phyloP scores from a whole-genome alignment of 1,140 invertebrate genomes.

The Latrodectus geometricus region DNA sequence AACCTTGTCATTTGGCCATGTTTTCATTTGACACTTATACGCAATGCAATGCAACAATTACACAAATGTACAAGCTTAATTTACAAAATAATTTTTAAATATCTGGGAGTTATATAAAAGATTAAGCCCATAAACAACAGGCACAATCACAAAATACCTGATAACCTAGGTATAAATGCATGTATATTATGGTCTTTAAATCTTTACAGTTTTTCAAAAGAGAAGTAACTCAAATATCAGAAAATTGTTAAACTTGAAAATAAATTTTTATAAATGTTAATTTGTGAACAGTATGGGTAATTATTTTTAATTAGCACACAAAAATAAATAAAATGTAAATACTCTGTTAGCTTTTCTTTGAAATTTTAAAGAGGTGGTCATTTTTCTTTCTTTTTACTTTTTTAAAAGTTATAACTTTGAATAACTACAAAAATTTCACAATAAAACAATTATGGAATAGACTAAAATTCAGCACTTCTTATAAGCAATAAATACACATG shows the following conservation, averaged over 20 bases:
- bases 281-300: too few relatives aligned
- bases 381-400: too few relatives aligned
- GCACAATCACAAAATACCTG: conserved; percentile 40
- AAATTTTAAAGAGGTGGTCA: too few relatives aligned
- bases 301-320: too few relatives aligned
- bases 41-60: conserved; percentile 16
- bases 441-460: too few relatives aligned
- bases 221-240: neutral
- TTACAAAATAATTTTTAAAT: conserved; percentile 33
- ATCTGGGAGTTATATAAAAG: conserved; percentile 10
- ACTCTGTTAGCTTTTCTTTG: too few relatives aligned
- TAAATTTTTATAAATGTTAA: neutral
- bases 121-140: conserved; percentile 23
- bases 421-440: too few relatives aligned
- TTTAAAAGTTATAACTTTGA: too few relatives aligned
- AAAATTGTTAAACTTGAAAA: neutral
- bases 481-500: too few relatives aligned
- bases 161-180: conserved; percentile 32
- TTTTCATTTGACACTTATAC: conserved; percentile 1
- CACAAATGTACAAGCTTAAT: conserved; percentile 38
- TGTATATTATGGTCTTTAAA: conserved; percentile 26
- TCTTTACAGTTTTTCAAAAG: conserved; percentile 3
- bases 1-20: conserved; percentile 18
- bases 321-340: too few relatives aligned
- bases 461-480: too few relatives aligned